phyloP scores from a whole-genome alignment of 2,888 invertebrate species.

The Synergus laeviventris region DNA sequence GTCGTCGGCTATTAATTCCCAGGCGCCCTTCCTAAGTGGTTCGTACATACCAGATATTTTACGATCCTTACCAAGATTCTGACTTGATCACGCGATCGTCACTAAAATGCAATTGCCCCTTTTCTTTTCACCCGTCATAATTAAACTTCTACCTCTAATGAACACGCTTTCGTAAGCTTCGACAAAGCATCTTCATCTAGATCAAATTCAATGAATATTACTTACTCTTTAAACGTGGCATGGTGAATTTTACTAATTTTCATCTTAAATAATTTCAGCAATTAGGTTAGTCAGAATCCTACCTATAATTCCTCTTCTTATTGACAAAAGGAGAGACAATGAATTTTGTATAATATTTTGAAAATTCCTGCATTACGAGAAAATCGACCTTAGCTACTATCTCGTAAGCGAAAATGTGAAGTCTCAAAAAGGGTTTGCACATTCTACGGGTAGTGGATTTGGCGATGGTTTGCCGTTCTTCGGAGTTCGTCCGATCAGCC shows the following conservation, averaged over 20 bases:
- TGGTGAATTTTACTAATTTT: not conserved
- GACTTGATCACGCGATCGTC: conserved; percentile 26
- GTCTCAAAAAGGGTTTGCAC: conserved; percentile 46
- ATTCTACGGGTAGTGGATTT: conserved; percentile 51
- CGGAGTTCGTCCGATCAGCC: conserved; percentile 45
- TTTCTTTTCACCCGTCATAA: not conserved
- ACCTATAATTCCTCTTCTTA: not conserved
- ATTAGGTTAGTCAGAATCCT: too few species aligned
- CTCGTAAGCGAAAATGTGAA: conserved; percentile 43
- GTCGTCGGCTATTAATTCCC: conserved; percentile 70
- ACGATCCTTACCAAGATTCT: conserved; percentile 39
- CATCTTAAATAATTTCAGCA: not conserved
- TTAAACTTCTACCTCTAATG: conserved; percentile 1
- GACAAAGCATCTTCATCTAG: not conserved
- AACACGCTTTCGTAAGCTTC: not conserved
- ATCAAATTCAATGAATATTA: not conserved
- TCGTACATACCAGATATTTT: conserved; percentile 37
- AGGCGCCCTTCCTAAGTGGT: conserved; percentile 52
- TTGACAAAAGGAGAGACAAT: not conserved
- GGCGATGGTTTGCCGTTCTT: conserved; percentile 43
- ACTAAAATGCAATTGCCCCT: not conserved
- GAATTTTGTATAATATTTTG: not conserved
- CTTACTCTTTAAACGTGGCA: not conserved
- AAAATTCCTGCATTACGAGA: conserved; percentile 6
- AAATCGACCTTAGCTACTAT: conserved; percentile 44